Conservation (phyloP, 1,140 invertebrate species). For the Drosophila athabasca region DNA sequence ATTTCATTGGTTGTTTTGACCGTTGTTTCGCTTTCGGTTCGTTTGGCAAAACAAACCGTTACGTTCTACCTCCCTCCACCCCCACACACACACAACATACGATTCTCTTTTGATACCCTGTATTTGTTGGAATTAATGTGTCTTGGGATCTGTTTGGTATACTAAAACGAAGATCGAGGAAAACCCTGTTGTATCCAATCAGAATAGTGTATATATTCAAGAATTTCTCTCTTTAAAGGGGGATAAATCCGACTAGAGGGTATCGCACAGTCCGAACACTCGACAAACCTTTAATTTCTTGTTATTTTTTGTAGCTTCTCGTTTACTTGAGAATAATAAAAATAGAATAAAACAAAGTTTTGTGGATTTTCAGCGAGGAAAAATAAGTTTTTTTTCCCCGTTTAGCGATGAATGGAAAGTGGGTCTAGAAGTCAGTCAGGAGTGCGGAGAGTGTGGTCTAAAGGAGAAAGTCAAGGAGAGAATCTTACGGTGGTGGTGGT, state of each 20-base stretch:
- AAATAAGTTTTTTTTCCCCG: constrained; percentile 38
- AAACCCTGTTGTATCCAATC: no score
- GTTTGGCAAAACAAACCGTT: constrained; percentile 51
- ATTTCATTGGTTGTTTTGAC: constrained; percentile 46
- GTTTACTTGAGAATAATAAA: constrained; percentile 31
- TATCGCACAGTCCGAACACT: no score
- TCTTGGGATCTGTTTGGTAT: no score
- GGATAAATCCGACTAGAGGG: no score
- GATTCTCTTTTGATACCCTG: background rate
- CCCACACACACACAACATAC: constrained; percentile 8
- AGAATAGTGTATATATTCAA: no score
- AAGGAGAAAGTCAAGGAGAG: background rate
- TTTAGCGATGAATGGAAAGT: background rate
- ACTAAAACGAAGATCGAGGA: no score
- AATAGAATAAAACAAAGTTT: constrained; percentile 32
- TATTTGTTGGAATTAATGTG: no score
- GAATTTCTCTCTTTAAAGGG: no score
- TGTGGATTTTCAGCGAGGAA: constrained; percentile 18
- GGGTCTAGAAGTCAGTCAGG: background rate
- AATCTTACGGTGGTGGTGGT: background rate
- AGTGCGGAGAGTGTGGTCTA: constrained; percentile 7
- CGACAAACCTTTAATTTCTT: no score
- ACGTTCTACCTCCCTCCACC: background rate
- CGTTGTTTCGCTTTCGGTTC: constrained; percentile 29
- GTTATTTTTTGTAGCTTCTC: constrained; percentile 25